Evolutionary conservation across 2,113 vertebrate genomes (phyloP).

Genomic region (Petaurus breviceps): DNA sequence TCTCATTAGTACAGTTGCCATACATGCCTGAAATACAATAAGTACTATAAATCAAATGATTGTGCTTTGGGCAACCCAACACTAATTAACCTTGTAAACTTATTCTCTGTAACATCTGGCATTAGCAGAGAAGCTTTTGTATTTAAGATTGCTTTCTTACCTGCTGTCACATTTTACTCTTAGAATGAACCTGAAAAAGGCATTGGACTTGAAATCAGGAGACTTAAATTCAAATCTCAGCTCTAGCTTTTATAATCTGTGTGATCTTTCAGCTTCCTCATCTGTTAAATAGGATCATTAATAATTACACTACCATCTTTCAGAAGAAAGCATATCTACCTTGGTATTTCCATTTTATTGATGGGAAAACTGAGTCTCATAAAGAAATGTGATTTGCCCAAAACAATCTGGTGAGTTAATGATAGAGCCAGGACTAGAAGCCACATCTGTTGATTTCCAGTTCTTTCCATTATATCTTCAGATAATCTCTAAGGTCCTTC

Average conservation of each 20-base stretch:
- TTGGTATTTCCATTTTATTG: neutral
- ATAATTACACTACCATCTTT: neutral
- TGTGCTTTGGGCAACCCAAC: neutral
- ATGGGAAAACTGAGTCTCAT: neutral
- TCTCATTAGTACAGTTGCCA: neutral
- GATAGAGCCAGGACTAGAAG: neutral
- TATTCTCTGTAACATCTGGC: neutral
- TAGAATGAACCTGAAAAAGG: neutral
- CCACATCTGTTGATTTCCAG: neutral
- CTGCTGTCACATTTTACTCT: neutral
- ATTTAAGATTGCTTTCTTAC: neutral
- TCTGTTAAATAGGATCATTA: neutral
- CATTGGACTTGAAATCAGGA: neutral
- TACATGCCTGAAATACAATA: neutral
- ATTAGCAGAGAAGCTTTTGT: neutral
- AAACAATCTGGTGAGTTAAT: accelerated
- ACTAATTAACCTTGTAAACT: neutral
- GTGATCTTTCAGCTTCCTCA: neutral
- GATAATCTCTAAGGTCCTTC: neutral
- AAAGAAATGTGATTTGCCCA: neutral
- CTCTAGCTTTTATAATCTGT: neutral
- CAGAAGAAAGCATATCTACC: neutral
- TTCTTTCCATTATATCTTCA: neutral
- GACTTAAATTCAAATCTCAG: neutral
- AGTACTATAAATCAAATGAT: neutral